A percentile compares a stretch with the other conserved stretches of the same genome.
Evolutionary conservation across 2,888 invertebrate genomes (phyloP).

Genomic region (Ernsta delagoae): DNA sequence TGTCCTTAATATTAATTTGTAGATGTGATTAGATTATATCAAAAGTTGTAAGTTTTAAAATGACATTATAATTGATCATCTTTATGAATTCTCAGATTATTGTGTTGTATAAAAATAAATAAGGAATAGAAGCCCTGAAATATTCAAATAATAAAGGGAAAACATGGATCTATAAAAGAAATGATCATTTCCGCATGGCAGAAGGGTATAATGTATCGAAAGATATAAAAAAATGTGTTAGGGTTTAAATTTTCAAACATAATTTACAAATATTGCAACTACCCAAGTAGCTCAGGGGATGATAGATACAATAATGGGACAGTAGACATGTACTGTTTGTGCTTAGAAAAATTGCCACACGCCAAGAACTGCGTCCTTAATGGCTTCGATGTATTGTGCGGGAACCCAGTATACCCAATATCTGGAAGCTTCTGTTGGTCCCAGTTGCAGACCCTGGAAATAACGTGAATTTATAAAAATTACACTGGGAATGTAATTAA

Average conservation of each 20-base stretch:
- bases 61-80: too few species aligned
- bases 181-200: constrained; percentile 25
- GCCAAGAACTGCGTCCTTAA: constrained; percentile 95
- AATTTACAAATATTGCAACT: constrained; percentile 71
- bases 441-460: constrained; percentile 92
- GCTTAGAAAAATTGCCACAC: constrained; percentile 92
- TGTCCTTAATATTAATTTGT: constrained; percentile 11
- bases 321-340: constrained; percentile 40
- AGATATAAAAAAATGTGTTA: constrained; percentile 42
- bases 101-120: too few species aligned
- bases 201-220: constrained; percentile 43
- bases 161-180: constrained; percentile 6
- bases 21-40: constrained; percentile 29
- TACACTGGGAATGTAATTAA: too few species aligned
- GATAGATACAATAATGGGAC: constrained; percentile 59
- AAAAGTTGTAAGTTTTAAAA: too few species aligned
- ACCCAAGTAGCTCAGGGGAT: constrained; percentile 68
- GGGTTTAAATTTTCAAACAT: constrained; percentile 49
- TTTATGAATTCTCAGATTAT: too few species aligned
- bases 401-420: constrained; percentile 98
- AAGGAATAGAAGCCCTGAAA: too few species aligned
- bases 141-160: background rate
- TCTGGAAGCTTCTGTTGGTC: constrained; percentile 95
- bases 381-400: constrained; percentile 94
- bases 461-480: background rate